phyloP scores from a whole-genome alignment of 2,797 vertebrate species.

The Sparidentex hasta region DNA sequence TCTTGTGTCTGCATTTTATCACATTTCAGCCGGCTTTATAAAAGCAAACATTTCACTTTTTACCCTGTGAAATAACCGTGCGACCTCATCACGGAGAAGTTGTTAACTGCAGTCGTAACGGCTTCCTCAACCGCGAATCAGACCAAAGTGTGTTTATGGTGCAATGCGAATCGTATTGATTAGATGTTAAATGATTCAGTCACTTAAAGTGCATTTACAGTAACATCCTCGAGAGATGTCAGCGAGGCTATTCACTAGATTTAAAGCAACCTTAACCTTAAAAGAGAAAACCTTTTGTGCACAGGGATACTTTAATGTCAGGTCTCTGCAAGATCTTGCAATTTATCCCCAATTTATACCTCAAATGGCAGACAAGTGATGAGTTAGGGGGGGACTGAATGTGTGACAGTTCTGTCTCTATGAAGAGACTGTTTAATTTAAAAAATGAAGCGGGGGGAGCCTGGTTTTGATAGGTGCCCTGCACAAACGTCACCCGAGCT shows the following conservation, averaged over 20 bases:
- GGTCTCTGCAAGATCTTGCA: slow-evolving; percentile 37
- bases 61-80: neutral
- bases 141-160: slow-evolving; percentile 68
- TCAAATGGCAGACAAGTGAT: slow-evolving; percentile 38
- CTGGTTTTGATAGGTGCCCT: slow-evolving; percentile 33
- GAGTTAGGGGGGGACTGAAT: slow-evolving; percentile 15
- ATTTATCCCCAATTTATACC: slow-evolving; percentile 35
- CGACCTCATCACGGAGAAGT: slow-evolving; percentile 24
- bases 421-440: slow-evolving; percentile 32
- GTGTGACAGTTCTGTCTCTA: slow-evolving; percentile 27
- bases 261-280: slow-evolving; percentile 74
- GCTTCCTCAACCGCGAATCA: slow-evolving; percentile 48
- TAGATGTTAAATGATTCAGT: slow-evolving; percentile 83
- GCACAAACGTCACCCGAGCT: slow-evolving; percentile 22
- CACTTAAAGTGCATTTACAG: slow-evolving; percentile 83
- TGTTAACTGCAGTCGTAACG: slow-evolving; percentile 46
- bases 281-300: slow-evolving; percentile 57
- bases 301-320: slow-evolving; percentile 45
- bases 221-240: slow-evolving; percentile 80
- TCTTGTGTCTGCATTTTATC: neutral
- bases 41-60: slow-evolving; percentile 8
- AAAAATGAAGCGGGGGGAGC: slow-evolving; percentile 12
- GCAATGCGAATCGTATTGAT: slow-evolving; percentile 78
- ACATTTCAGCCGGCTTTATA: neutral
- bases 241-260: slow-evolving; percentile 72